phyloP scores from a whole-genome alignment of 2,113 vertebrate species.

The Nesogale talazaci region DNA sequence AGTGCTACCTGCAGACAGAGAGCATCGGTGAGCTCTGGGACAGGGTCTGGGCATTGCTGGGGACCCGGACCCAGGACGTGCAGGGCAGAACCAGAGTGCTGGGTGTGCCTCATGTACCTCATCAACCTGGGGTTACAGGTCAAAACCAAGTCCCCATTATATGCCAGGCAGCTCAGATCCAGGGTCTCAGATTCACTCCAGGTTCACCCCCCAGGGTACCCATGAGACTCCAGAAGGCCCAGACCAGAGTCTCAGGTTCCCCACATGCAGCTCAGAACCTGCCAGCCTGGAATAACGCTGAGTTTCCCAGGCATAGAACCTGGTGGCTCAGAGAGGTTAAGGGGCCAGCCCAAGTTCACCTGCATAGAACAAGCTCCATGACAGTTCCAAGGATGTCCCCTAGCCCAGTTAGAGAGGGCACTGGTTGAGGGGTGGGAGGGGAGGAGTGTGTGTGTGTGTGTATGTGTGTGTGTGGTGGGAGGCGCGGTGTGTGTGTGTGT shows the following conservation, averaged over 20 bases:
- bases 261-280: not conserved
- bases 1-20: slow-evolving; percentile 93
- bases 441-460: no score
- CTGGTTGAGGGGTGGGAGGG: not conserved
- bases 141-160: not conserved
- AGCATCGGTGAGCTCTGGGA: slow-evolving; percentile 88
- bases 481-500: no score
- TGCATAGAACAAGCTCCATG: not conserved
- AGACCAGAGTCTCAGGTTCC: not conserved
- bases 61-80: not conserved
- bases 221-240: no score
- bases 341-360: not conserved
- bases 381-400: not conserved
- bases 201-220: no score
- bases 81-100: not conserved
- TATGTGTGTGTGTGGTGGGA: no score
- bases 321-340: not conserved
- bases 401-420: not conserved
- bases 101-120: no score
- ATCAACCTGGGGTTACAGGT: not conserved
- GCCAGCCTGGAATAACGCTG: fast-evolving
- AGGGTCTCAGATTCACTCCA: not conserved
- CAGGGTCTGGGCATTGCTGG: not conserved
- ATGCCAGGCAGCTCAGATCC: not conserved
- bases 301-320: not conserved